Conservation (phyloP, 2,113 vertebrate genomes). For the Eidolon helvum region DNA sequence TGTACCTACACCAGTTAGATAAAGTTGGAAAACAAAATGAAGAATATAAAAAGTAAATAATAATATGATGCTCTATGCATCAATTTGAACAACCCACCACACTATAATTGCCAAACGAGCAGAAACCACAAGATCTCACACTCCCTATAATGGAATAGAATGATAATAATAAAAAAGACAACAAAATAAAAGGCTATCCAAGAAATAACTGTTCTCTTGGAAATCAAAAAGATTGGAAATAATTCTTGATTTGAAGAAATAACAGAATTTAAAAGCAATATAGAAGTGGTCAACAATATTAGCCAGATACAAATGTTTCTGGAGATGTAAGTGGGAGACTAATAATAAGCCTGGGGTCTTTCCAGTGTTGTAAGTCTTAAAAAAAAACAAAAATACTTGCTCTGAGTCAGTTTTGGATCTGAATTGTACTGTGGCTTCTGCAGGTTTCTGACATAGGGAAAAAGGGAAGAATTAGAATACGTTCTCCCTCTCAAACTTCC, state of each 20-base stretch:
- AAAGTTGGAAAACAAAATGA: constrained; percentile 11
- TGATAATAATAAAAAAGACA: background rate
- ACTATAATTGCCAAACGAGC: background rate
- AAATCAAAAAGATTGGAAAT: constrained; percentile 21
- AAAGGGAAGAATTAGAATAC: background rate
- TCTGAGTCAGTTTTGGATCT: background rate
- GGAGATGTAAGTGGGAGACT: background rate
- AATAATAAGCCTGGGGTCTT: background rate
- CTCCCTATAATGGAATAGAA: background rate
- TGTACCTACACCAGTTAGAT: background rate
- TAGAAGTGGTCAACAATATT: background rate
- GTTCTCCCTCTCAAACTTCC: background rate
- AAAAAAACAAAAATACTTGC: background rate
- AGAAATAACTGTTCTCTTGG: background rate
- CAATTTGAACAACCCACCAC: background rate
- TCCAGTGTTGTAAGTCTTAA: background rate
- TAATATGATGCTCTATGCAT: background rate
- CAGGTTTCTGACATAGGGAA: background rate
- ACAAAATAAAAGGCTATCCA: background rate
- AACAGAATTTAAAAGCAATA: background rate
- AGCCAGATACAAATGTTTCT: background rate
- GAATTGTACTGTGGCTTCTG: background rate
- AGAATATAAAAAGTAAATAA: background rate
- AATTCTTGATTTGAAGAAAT: constrained; percentile 29
- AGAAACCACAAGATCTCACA: background rate